phyloP scores from a whole-genome alignment of 2,797 vertebrate genomes.

The Neostethus bicornis region DNA sequence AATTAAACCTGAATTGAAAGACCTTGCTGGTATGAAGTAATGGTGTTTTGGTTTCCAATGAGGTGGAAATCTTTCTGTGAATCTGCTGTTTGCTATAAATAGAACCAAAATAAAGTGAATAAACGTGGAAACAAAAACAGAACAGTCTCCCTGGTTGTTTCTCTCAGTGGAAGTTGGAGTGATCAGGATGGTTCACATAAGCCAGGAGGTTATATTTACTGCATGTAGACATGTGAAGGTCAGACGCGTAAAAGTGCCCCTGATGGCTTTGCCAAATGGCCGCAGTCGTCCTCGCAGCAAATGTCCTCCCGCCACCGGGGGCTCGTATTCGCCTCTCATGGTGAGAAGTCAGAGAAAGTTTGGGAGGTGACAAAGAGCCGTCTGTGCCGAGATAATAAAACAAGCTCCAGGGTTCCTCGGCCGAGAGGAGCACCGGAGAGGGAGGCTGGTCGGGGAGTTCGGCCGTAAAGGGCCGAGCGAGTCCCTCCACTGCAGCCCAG shows the following conservation, averaged over 20 bases:
- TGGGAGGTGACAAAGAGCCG: constrained; percentile 60
- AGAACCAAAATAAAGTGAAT: constrained; percentile 29
- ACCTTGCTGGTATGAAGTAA: no score
- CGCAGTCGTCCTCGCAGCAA: constrained; percentile 39
- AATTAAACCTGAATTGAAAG: no score
- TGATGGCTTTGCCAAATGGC: constrained; percentile 84
- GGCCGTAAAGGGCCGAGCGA: constrained; percentile 78
- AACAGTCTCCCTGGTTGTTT: constrained; percentile 25
- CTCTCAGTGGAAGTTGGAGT: constrained; percentile 36
- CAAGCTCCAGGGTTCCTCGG: constrained; percentile 38
- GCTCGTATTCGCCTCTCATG: constrained; percentile 32
- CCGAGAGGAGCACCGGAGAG: constrained; percentile 21
- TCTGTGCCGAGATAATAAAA: constrained; percentile 72
- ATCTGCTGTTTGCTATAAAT: constrained; percentile 10
- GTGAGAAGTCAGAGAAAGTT: constrained; percentile 40
- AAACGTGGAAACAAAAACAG: constrained; percentile 23
- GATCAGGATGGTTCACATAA: constrained; percentile 52
- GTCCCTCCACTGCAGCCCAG: constrained; percentile 71
- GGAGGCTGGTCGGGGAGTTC: constrained; percentile 49
- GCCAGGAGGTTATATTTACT: constrained; percentile 76
- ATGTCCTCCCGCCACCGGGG: constrained; percentile 53
- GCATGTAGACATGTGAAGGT: constrained; percentile 82
- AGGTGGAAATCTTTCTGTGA: neutral
- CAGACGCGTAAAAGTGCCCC: constrained; percentile 71
- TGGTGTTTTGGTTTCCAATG: no score